Base-by-base conservation (phyloP, 1,140 invertebrate genomes). In the Anadara kagoshimensis region DNA sequence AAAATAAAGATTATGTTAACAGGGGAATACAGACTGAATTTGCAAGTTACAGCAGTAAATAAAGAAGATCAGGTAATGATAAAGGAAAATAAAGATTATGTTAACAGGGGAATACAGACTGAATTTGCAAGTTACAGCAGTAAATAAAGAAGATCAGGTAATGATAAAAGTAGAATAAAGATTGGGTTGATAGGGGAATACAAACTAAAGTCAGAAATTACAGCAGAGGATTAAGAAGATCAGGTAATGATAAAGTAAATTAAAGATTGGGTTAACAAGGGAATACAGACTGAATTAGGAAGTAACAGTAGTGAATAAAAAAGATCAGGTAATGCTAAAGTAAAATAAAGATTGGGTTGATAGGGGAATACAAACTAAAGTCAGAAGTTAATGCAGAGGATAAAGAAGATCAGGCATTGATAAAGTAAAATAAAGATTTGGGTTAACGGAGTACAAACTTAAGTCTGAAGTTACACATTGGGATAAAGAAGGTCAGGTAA, bases 131-230 rank as follows among this genome's bases (percentile, higher is more conserved):
- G 69, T 62, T 36, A 49, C 43, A 59, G 58, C 53, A 41, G 49
- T 56, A 26, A 26, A 68, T 29, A 43, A 49, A 44, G 54, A 64
- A 36, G 41, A 68, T 16, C 66, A 74, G 36, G 63, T 51, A n/a
- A 64, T 44, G 11, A 36, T 36, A 36, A 36, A 36, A 7, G 29
- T n/a, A 36, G 7, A 29, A 62, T 18, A 58, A 49, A 22, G 57
- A 59, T 36, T 18, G 10, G 86, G 87, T 70, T 88, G 41, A 81
- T 79, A 41, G 83, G 80, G 2, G 79, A 78, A 45, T 63, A n/a
- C 29, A 36, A 36, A 36, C 29, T 36, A 36, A 36, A 36, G 7
- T 36, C 29, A 36, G 29, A 36, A 36, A 36, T 36, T 36, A 44
- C 43, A 59, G 58, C 53, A 41, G 36, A 63, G 26, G 43, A 68